Evolutionary conservation across 1,140 invertebrate species (phyloP).

Genomic region (Gryon sp.): DNA sequence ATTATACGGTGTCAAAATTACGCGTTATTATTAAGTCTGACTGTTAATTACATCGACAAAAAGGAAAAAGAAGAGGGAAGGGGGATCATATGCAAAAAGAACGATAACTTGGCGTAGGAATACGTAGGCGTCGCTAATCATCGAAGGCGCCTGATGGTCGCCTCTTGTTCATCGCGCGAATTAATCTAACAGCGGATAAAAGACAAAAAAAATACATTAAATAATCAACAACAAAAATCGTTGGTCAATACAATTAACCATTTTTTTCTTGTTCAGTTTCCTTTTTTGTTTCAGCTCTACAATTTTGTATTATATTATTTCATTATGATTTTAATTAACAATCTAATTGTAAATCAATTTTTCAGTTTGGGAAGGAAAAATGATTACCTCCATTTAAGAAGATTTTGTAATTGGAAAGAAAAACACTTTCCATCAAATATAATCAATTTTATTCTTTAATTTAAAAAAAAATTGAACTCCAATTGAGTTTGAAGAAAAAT

Average conservation of each 20-base stretch:
- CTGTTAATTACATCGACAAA: conserved; percentile 23
- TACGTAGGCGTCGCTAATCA: conserved; percentile 60
- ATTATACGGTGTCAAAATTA: conserved; percentile 26
- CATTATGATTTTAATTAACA: too few species aligned
- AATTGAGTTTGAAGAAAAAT: too few species aligned
- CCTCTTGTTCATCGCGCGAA: conserved; percentile 51
- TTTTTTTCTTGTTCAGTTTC: not conserved
- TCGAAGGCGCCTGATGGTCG: conserved; percentile 61
- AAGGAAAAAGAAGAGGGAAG: conserved; percentile 23
- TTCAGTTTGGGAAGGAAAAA: too few species aligned
- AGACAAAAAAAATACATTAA: conserved; percentile 51
- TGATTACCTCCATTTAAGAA: too few species aligned
- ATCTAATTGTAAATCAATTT: too few species aligned
- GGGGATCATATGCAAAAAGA: too few species aligned
- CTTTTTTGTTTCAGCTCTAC: too few species aligned
- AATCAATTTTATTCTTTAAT: too few species aligned
- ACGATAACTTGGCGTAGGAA: conserved; percentile 51
- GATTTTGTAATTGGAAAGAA: too few species aligned
- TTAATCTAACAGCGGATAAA: conserved; percentile 45
- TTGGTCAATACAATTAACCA: conserved; percentile 13
- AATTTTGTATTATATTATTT: too few species aligned
- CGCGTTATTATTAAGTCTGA: conserved; percentile 19
- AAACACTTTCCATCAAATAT: too few species aligned
- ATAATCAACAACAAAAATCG: conserved; percentile 47
- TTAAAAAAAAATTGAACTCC: too few species aligned